A percentile compares a stretch with the other conserved stretches of the same genome.
Conservation (phyloP, 1,140 invertebrate genomes). For the Leptinotarsa texana region DNA sequence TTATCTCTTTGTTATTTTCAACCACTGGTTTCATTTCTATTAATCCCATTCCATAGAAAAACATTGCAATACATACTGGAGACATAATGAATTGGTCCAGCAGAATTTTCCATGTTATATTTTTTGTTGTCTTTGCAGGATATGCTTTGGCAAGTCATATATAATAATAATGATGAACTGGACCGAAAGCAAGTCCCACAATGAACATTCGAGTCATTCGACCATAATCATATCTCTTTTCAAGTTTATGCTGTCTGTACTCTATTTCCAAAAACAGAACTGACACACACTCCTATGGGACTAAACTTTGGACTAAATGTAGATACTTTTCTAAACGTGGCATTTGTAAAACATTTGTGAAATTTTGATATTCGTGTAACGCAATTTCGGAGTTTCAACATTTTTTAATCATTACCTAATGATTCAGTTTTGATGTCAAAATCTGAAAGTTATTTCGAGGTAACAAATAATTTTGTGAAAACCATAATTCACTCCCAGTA, state of each 20-base stretch:
- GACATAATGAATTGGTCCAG: constrained; percentile 75
- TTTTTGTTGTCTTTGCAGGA: constrained; percentile 63
- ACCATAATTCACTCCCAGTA: too few relatives aligned
- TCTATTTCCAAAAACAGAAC: constrained; percentile 64
- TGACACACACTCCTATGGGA: constrained; percentile 24
- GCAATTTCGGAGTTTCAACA: not conserved
- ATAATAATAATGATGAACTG: constrained; percentile 81
- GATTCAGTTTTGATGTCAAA: too few relatives aligned
- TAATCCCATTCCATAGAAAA: constrained; percentile 72
- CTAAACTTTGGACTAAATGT: constrained; percentile 6
- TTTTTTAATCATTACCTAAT: not conserved
- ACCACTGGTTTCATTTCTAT: constrained; percentile 60
- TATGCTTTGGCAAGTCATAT: constrained; percentile 70
- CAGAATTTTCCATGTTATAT: constrained; percentile 71
- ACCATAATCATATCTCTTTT: constrained; percentile 60
- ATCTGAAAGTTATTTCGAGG: too few relatives aligned
- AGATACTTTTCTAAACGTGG: not conserved
- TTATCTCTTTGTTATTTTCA: constrained; percentile 36
- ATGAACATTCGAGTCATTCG: constrained; percentile 66
- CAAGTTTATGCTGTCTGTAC: constrained; percentile 55
- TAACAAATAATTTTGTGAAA: too few relatives aligned
- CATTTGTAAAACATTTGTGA: not conserved
- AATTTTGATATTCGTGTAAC: not conserved
- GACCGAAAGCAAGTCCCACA: constrained; percentile 72
- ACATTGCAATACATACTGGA: constrained; percentile 72